Evolutionary conservation across 2,888 invertebrate genomes (phyloP).

Genomic region (Aelia acuminata): DNA sequence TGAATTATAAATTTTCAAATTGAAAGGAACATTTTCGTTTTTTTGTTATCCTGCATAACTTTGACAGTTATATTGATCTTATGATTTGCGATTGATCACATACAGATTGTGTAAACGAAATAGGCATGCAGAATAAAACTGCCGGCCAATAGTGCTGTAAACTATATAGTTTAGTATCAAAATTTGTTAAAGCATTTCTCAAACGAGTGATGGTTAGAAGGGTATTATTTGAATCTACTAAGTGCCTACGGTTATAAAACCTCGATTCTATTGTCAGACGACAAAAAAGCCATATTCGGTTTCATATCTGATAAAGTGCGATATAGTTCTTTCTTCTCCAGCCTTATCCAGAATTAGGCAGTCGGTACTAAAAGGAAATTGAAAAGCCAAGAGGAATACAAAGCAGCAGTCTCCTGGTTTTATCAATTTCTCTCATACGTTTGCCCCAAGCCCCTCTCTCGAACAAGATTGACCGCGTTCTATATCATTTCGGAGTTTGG

Average conservation of each 20-base stretch:
- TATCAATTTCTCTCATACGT: conserved; percentile 32
- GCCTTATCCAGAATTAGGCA: conserved; percentile 42
- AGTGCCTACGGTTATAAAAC: too few relatives aligned
- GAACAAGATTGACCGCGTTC: conserved; percentile 15
- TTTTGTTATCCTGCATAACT: too few relatives aligned
- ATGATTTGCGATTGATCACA: too few relatives aligned
- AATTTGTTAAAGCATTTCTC: not conserved
- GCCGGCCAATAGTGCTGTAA: too few relatives aligned
- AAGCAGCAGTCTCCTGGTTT: conserved; percentile 27
- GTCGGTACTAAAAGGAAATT: conserved; percentile 31
- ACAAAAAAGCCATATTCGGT: not conserved
- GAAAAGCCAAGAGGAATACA: conserved; percentile 39
- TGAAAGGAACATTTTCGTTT: too few relatives aligned
- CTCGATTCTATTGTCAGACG: not conserved
- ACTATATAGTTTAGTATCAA: not conserved
- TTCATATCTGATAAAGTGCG: conserved; percentile 29
- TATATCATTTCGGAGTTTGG: not conserved
- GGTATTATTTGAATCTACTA: too few relatives aligned
- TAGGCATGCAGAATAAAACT: too few relatives aligned
- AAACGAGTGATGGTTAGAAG: not conserved
- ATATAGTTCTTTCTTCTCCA: conserved; percentile 29
- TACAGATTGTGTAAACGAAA: too few relatives aligned
- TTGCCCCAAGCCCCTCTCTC: not conserved
- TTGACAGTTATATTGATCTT: too few relatives aligned
- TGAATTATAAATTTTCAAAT: too few relatives aligned